Base-by-base conservation (phyloP, 2,113 vertebrate genomes). In the Python bivittatus region DNA sequence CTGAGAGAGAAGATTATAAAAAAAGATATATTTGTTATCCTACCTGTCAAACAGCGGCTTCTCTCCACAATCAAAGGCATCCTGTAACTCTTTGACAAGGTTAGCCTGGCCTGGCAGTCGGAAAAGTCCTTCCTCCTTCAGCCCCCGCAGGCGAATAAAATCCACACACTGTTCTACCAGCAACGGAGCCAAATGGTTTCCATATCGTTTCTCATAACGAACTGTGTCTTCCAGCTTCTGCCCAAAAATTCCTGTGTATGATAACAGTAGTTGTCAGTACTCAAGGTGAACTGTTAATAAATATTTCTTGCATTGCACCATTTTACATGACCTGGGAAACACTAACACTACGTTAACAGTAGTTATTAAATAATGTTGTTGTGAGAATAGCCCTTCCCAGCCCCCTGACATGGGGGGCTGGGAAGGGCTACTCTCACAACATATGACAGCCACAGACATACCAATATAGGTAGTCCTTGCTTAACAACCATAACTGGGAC, bases 151-250 rank as follows among this genome's bases (percentile, higher is more conserved):
- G 0, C 99, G 98, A 94, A 99, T 99, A 94, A 99, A 99, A 95
- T 99, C 99, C 96, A 98, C 99, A 0, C 99, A 99, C 96, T 99
- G 99, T 90, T 99, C 99, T 94, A 99, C 99, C 97, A 99, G 94
- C 99, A 99, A 98, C 0, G 99, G 99, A 3, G 99, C 99, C 95
- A 98, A 95, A 91, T 98, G 99, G 96, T 97, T 98, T 93, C 99
- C 99, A 44, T 98, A 99, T 17, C 99, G 98, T 44, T 98, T 98
- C 92, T 99, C 99, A 0, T 98, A 99, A 0, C 98, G 98, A 1
- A 99, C 98, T 0, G 99, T 99, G 88, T 99, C 99, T 97, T 99
- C 99, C 94, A 99, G 96, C 96, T 99, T 99, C 97, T 99, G 99
- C 17, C 99, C 99, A 94, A 99, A 99, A 92, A 99, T 99, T 58